Evolutionary conservation across 2,113 vertebrate species (phyloP).

Genomic region (Lophura nycthemera): DNA sequence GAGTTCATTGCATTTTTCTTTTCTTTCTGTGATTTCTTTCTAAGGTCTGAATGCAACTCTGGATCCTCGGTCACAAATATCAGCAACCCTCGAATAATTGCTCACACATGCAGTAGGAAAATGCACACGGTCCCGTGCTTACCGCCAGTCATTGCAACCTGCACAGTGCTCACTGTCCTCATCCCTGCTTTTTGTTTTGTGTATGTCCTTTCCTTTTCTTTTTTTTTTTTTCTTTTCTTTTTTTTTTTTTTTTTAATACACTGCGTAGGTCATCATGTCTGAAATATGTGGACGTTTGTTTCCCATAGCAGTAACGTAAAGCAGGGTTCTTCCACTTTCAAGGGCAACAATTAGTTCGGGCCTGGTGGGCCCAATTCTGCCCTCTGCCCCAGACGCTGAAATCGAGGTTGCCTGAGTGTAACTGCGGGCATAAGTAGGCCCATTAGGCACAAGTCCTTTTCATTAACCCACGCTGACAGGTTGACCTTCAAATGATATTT

Average conservation of each 20-base stretch:
- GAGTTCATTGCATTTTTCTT: background rate
- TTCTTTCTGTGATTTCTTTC: background rate
- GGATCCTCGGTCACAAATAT: slow-evolving; percentile 34
- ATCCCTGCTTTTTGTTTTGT: background rate
- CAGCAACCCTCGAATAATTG: slow-evolving; percentile 62
- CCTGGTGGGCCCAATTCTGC: slow-evolving; percentile 39
- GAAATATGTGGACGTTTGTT: slow-evolving; percentile 22
- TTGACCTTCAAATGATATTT: slow-evolving; percentile 65
- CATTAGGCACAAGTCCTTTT: slow-evolving; percentile 33
- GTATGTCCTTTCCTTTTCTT: too few relatives aligned
- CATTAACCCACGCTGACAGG: slow-evolving; percentile 55
- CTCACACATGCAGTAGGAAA: slow-evolving; percentile 54
- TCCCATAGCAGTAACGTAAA: slow-evolving; percentile 26
- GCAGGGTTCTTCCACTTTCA: slow-evolving; percentile 12
- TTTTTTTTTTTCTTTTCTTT: background rate
- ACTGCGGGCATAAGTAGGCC: background rate
- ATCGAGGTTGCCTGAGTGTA: background rate
- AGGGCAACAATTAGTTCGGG: slow-evolving; percentile 11
- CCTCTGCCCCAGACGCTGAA: slow-evolving; percentile 6
- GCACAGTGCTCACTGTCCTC: background rate
- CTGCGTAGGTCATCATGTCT: background rate
- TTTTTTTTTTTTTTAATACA: background rate
- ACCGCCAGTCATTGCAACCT: background rate
- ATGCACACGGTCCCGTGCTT: background rate
- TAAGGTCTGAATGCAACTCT: background rate